Conservation (phyloP, 2,888 invertebrate genomes). For the Frankliniella fusca region DNA sequence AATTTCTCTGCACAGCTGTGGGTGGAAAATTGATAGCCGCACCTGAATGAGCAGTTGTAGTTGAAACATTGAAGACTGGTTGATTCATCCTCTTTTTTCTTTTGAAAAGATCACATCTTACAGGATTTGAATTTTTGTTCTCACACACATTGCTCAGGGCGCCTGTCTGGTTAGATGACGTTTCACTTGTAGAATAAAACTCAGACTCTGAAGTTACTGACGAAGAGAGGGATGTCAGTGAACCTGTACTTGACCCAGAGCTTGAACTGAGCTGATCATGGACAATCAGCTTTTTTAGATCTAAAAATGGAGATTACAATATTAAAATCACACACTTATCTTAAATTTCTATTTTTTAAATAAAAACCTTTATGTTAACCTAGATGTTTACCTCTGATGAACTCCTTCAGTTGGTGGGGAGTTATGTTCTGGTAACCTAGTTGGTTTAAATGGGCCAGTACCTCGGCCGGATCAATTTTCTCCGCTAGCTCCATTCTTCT, state of each 20-base stretch:
- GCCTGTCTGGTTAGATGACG: no score
- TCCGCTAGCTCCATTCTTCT: neutral
- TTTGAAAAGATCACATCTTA: neutral
- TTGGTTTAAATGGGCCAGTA: slow-evolving; percentile 68
- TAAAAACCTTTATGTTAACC: slow-evolving; percentile 27
- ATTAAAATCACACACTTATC: slow-evolving; percentile 31
- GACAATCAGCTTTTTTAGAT: slow-evolving; percentile 64
- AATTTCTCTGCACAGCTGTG: neutral
- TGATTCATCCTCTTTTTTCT: neutral
- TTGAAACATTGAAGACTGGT: neutral
- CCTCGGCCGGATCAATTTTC: slow-evolving; percentile 61
- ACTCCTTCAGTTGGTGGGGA: slow-evolving; percentile 68
- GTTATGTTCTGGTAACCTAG: slow-evolving; percentile 72
- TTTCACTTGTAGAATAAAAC: neutral
- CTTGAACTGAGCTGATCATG: slow-evolving; percentile 49
- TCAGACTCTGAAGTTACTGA: neutral
- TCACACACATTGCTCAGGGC: neutral
- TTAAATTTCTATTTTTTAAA: slow-evolving; percentile 30
- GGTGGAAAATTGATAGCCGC: neutral
- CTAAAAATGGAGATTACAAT: slow-evolving; percentile 48
- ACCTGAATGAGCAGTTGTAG: neutral
- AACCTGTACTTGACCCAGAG: neutral
- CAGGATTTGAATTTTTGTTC: neutral
- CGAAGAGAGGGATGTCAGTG: neutral
- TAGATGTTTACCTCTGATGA: slow-evolving; percentile 62